A percentile compares a stretch with the other conserved stretches of the same genome.
Evolutionary conservation across 2,113 vertebrate genomes (phyloP).

Genomic region (Hemiscyllium ocellatum): DNA sequence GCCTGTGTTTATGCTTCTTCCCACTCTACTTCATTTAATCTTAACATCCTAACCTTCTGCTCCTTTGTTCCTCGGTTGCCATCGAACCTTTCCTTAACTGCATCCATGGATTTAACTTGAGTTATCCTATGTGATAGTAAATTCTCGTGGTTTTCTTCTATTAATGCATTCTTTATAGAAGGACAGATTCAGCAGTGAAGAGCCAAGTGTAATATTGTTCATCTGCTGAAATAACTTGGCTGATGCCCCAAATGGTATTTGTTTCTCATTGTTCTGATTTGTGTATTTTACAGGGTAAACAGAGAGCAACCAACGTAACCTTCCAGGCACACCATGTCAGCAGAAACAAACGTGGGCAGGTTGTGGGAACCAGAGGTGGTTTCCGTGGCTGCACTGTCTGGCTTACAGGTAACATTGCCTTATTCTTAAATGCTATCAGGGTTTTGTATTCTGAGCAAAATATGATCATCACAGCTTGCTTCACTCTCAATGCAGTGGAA

Average conservation of each 20-base stretch:
- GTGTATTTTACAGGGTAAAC: constrained; percentile 72
- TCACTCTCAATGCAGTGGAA: background rate
- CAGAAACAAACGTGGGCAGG: constrained; percentile 92
- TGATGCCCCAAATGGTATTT: background rate
- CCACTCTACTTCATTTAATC: background rate
- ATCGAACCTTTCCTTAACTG: background rate
- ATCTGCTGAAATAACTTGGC: background rate
- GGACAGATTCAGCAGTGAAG: background rate
- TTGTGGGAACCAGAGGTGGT: constrained; percentile 89
- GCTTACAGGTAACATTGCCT: constrained; percentile 73
- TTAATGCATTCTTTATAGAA: background rate
- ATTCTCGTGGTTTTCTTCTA: background rate
- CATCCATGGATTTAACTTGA: background rate
- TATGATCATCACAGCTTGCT: no score
- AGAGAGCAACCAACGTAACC: constrained; percentile 93
- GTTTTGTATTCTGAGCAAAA: background rate
- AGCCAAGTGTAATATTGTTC: background rate
- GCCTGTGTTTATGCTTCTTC: background rate
- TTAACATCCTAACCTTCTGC: background rate
- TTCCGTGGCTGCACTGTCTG: constrained; percentile 96
- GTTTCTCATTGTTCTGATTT: background rate
- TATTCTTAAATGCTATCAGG: background rate
- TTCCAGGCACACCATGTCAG: constrained; percentile 98
- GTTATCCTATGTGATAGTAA: background rate
- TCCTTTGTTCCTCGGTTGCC: background rate